These are phyloP conservation scores for Danaus plexippus DNA, from an alignment of 1,140 invertebrate genomes.

Conservation along the genomic window DNA sequence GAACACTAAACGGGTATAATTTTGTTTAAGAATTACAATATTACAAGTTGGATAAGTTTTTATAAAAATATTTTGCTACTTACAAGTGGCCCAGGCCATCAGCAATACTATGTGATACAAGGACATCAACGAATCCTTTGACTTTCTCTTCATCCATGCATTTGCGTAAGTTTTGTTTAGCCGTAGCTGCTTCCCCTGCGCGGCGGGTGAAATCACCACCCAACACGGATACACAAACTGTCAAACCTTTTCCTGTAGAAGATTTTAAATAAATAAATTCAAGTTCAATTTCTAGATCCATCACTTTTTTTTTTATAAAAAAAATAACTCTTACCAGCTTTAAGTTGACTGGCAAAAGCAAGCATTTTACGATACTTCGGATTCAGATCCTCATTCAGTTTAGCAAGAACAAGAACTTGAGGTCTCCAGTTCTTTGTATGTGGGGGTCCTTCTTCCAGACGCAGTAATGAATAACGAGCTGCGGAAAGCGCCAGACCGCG, in stretches of 20 bases:
- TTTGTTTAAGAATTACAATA: not conserved
- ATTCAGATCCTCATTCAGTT: conserved; percentile 84
- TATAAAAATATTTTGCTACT: conserved; percentile 54
- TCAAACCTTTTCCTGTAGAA: conserved; percentile 85
- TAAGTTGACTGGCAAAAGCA: conserved; percentile 96
- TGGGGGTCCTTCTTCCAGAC: conserved; percentile 95
- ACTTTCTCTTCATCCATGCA: conserved; percentile 94
- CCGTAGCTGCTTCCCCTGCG: conserved; percentile 85
- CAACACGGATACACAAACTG: conserved; percentile 93
- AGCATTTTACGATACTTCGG: conserved; percentile 93
- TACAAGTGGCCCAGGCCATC: conserved; percentile 94
- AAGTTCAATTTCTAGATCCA: not conserved
- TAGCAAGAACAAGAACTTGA: conserved; percentile 90
- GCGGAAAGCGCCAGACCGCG: conserved; percentile 96
- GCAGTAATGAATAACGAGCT: conserved; percentile 93
- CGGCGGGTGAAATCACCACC: conserved; percentile 84
- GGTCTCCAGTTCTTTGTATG: conserved; percentile 99
- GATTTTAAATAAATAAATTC: not conserved
- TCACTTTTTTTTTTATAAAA: conserved; percentile 6
- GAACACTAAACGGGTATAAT: conserved; percentile 84
- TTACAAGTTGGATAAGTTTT: not conserved
- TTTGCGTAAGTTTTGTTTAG: conserved; percentile 86
- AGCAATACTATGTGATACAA: conserved; percentile 86
- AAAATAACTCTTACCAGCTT: conserved; percentile 81
- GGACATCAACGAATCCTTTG: conserved; percentile 97